These are phyloP conservation scores for Dolichallabes microphthalmus DNA, from an alignment of 2,113 vertebrate genomes.

Conservation along the genomic window DNA sequence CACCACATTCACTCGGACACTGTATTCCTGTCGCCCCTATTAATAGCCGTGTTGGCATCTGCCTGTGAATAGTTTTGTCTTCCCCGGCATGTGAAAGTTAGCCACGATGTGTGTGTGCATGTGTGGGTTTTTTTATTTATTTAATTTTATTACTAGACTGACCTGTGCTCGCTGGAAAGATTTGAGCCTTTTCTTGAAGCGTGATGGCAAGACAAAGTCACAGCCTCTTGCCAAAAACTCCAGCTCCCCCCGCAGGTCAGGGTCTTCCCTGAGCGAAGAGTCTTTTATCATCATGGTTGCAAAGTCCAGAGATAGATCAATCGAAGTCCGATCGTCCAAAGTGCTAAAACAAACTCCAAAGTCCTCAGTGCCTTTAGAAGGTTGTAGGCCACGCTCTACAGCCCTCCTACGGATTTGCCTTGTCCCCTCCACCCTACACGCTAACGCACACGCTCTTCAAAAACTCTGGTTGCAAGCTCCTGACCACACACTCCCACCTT, in stretches of 20 bases:
- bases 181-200: slow-evolving; percentile 97
- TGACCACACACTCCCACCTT: slow-evolving; percentile 32
- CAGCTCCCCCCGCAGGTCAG: slow-evolving; percentile 95
- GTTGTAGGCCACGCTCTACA: slow-evolving; percentile 33
- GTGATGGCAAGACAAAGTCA: slow-evolving; percentile 97
- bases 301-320: slow-evolving; percentile 45
- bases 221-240: slow-evolving; percentile 96
- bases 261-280: slow-evolving; percentile 90
- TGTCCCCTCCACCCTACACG: slow-evolving; percentile 15
- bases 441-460: slow-evolving; percentile 30
- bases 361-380: slow-evolving; percentile 36
- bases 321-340: slow-evolving; percentile 6
- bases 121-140: slow-evolving; percentile 12
- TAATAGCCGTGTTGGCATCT: slow-evolving; percentile 89
- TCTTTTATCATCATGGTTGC: slow-evolving; percentile 98
- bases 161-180: slow-evolving; percentile 98
- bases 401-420: slow-evolving; percentile 15
- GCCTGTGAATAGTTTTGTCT: slow-evolving; percentile 84
- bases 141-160: slow-evolving; percentile 50
- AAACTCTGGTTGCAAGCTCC: slow-evolving; percentile 40
- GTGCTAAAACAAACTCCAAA: slow-evolving; percentile 24
- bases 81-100: slow-evolving; percentile 60
- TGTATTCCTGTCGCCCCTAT: slow-evolving; percentile 85
- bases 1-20: slow-evolving; percentile 81
- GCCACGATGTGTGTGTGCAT: not conserved